phyloP scores from a whole-genome alignment of 2,888 invertebrate species.

The Lasioglossum malachurum region DNA sequence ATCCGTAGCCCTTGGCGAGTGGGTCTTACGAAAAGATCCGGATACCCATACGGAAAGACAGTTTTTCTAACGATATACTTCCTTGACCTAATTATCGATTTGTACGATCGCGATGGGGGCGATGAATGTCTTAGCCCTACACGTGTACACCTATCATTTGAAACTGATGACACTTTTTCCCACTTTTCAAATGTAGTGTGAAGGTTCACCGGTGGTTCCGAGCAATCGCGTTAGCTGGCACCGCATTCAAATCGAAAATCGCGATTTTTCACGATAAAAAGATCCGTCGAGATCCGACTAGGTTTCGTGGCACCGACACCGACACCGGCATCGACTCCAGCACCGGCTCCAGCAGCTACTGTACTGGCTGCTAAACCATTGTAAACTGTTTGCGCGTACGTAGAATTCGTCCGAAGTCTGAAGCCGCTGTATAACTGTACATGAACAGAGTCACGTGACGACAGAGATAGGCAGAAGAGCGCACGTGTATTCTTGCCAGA shows the following conservation, averaged over 20 bases:
- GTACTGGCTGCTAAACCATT: constrained; percentile 19
- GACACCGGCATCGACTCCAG: neutral
- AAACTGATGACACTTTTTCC: neutral
- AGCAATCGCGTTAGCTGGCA: neutral
- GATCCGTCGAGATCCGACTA: neutral
- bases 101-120: neutral
- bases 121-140: neutral
- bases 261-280: neutral
- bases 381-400: constrained; percentile 21
- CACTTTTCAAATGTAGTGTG: neutral
- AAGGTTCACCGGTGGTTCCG: neutral
- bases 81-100: neutral
- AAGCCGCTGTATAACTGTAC: constrained; percentile 64
- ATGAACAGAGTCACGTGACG: constrained; percentile 47
- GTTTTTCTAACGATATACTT: neutral
- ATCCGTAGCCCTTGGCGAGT: too few relatives aligned
- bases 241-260: neutral
- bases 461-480: constrained; percentile 14
- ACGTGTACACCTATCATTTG: neutral
- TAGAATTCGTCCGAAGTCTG: constrained; percentile 33
- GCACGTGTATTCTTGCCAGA: constrained; percentile 43
- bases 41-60: neutral
- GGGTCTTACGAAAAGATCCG: too few relatives aligned
- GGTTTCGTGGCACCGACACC: neutral
- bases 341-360: constrained; percentile 22